phyloP scores from a whole-genome alignment of 2,113 vertebrate genomes.

The Xenopus laevis region DNA sequence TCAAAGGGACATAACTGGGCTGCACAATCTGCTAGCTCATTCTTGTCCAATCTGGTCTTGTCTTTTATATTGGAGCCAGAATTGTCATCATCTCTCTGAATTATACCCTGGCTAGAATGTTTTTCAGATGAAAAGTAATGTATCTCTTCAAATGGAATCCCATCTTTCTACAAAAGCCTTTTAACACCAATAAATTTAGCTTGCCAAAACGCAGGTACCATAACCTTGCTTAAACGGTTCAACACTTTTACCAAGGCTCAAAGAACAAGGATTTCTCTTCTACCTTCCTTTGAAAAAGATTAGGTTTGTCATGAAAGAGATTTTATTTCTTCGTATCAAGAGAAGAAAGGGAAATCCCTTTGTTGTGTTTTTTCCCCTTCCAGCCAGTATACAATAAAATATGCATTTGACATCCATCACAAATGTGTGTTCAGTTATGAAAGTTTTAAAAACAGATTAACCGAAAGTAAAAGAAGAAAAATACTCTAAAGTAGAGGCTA shows the following conservation, averaged over 20 bases:
- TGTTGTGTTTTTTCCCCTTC: background rate
- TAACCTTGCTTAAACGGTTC: slow-evolving; percentile 66
- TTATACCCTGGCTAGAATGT: slow-evolving; percentile 78
- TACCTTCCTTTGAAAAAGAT: slow-evolving; percentile 48
- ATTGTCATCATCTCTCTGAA: slow-evolving; percentile 77
- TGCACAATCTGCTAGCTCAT: slow-evolving; percentile 79
- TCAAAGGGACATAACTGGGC: slow-evolving; percentile 74
- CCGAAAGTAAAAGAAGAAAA: background rate
- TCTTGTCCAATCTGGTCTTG: slow-evolving; percentile 79
- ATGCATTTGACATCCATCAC: slow-evolving; percentile 8
- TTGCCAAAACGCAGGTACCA: slow-evolving; percentile 63
- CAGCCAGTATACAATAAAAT: slow-evolving; percentile 7
- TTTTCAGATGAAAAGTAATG: slow-evolving; percentile 74
- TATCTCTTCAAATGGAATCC: slow-evolving; percentile 78
- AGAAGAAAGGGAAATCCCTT: slow-evolving; percentile 13
- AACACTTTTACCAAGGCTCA: slow-evolving; percentile 65
- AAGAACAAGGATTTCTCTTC: slow-evolving; percentile 53
- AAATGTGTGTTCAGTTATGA: slow-evolving; percentile 1
- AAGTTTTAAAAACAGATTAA: background rate
- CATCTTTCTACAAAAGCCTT: slow-evolving; percentile 55
- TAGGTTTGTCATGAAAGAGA: slow-evolving; percentile 47
- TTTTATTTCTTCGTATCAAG: slow-evolving; percentile 32
- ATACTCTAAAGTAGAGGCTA: too few relatives aligned
- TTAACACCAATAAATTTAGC: slow-evolving; percentile 65
- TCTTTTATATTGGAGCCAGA: slow-evolving; percentile 79